Conservation (phyloP, 92 coral and sea anemone genomes). For the Parazoanthus darwini region DNA sequence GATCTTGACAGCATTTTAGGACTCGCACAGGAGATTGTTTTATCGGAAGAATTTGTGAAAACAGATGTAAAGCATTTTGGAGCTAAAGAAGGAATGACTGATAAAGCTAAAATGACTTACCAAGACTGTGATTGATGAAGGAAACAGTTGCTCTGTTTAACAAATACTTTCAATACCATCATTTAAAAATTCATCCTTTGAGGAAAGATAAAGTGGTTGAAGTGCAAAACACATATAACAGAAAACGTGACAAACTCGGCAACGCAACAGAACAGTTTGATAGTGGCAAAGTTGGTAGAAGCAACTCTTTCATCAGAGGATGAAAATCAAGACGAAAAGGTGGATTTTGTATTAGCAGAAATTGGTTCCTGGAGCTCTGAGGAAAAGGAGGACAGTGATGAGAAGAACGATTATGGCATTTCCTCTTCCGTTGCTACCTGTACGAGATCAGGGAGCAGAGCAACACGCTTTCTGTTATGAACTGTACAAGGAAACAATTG, state of each 20-base stretch:
- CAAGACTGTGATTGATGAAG: conserved; percentile 38
- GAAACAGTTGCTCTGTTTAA: conserved; percentile 11
- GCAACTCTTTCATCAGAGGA: conserved; percentile 48
- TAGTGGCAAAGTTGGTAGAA: conserved; percentile 41
- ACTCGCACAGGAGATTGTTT: conserved; percentile 44
- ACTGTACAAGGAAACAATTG: conserved; percentile 23
- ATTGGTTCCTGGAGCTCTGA: background rate
- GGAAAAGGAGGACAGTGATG: conserved; percentile 46
- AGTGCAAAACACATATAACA: conserved; percentile 32
- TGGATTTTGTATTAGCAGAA: background rate
- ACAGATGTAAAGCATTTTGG: conserved; percentile 58
- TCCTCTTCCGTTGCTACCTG: conserved; percentile 6
- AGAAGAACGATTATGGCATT: conserved; percentile 55
- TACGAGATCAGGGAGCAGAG: background rate
- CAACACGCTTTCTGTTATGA: too few species aligned
- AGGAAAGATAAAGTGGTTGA: conserved; percentile 25
- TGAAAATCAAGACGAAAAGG: conserved; percentile 59
- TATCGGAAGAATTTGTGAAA: conserved; percentile 58
- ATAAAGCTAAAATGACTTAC: conserved; percentile 31
- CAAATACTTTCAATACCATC: conserved; percentile 31
- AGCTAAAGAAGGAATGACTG: conserved; percentile 44
- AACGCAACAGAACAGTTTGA: conserved; percentile 43
- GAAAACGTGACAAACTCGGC: background rate
- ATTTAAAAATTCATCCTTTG: conserved; percentile 31
- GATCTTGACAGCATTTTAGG: conserved; percentile 48